Conservation (phyloP, 1,140 invertebrate genomes). For the Gyrodactylus salaris region DNA sequence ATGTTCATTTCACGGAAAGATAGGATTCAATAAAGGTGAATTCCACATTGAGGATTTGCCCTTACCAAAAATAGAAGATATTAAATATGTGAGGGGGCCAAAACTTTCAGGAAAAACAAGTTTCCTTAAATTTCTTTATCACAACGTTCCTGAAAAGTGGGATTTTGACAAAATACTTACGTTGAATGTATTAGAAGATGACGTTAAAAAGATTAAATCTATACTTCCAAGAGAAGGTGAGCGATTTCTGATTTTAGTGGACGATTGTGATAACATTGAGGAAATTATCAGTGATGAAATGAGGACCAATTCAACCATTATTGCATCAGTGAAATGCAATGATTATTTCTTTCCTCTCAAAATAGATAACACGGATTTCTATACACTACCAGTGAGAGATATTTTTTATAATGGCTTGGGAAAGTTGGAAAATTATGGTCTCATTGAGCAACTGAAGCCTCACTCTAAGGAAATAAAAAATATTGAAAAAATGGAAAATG, state of each 20-base stretch:
- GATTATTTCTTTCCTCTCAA: too few relatives aligned
- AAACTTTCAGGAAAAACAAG: background rate
- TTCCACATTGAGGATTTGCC: background rate
- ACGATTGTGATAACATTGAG: background rate
- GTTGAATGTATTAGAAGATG: too few relatives aligned
- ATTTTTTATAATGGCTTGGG: too few relatives aligned
- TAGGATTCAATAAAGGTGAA: background rate
- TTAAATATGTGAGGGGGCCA: background rate
- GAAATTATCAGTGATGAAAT: background rate
- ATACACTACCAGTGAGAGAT: too few relatives aligned
- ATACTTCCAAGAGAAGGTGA: too few relatives aligned
- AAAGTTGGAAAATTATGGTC: too few relatives aligned
- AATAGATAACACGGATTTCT: too few relatives aligned
- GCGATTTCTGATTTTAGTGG: background rate
- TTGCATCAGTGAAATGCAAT: background rate
- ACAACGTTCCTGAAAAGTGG: background rate
- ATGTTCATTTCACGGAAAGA: background rate
- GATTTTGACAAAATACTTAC: background rate
- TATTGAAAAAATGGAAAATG: too few relatives aligned
- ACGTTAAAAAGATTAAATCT: too few relatives aligned
- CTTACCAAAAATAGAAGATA: background rate
- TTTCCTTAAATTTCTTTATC: background rate
- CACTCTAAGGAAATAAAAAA: too few relatives aligned
- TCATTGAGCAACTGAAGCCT: too few relatives aligned
- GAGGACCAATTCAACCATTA: background rate